Percentiles rank a stretch among this genome's conserved stretches.
phyloP scores from a whole-genome alignment of 2,113 vertebrate genomes.

The Lepisosteus oculatus region DNA sequence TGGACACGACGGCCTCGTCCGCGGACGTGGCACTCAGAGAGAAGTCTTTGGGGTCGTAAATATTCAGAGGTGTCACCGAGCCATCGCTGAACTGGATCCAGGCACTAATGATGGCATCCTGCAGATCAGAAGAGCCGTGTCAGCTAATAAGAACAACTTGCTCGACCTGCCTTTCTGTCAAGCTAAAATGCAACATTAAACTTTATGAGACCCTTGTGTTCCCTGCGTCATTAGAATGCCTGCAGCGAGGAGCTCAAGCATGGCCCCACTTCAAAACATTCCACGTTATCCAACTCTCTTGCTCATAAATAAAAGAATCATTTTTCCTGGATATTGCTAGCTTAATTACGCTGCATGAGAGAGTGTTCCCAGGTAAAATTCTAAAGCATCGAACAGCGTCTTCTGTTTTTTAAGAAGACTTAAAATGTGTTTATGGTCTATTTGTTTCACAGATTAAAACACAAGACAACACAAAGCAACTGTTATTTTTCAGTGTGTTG shows the following conservation, averaged over 20 bases:
- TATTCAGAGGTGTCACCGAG: slow-evolving; percentile 84
- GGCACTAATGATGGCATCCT: slow-evolving; percentile 87
- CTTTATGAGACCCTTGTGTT: too few relatives aligned
- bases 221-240: too few relatives aligned
- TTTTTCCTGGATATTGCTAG: neutral
- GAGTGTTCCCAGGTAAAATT: neutral
- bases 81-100: slow-evolving; percentile 96
- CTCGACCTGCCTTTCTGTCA: neutral
- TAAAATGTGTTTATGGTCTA: slow-evolving; percentile 1
- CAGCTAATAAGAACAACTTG: neutral
- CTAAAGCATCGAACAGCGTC: neutral
- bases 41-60: slow-evolving; percentile 91
- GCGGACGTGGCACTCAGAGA: slow-evolving; percentile 76
- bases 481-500: slow-evolving; percentile 23
- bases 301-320: neutral
- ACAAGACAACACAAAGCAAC: neutral
- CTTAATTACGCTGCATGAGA: neutral
- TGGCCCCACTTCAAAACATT: neutral
- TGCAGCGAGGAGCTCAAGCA: neutral
- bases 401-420: neutral
- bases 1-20: slow-evolving; percentile 84
- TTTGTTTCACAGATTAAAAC: neutral
- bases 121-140: neutral
- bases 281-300: neutral
- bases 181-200: too few relatives aligned